Evolutionary conservation across 2,113 vertebrate species (phyloP), one percentile per base, ranked within the genome.

Genomic region (Bufo gargarizans): DNA sequence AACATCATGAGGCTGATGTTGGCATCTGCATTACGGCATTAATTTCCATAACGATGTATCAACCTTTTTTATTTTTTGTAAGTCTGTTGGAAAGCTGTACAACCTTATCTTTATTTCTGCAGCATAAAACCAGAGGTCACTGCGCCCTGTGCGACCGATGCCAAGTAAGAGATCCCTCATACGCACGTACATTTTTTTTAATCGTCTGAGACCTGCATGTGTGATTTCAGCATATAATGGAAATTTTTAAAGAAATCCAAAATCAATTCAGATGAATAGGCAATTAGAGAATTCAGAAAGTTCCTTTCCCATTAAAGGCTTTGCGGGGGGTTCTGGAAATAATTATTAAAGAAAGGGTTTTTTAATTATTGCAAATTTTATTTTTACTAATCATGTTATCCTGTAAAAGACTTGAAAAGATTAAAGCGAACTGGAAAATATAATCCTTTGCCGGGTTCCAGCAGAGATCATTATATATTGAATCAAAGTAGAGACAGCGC

Each of bases 51-150:
- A 4, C 69, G 16, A 72, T n/a, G 2, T 72, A 16, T 72, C 43
- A 13, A 1, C 11, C 63, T 74, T 47, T 47, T 17, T 43, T 71
- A 6, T 71, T 0, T 2, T 67, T 12, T 43, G 33, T 45, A 45
- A 12, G 45, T 71, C 12, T 14, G 3, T 20, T 78, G 50, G 20
- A 78, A n/a, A 22, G 56, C 14, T 33, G 2, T 4, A 78, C 10
- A 78, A 58, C 58, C 67, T 61, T 12, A 86, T 77, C 88, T 74
- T 85, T 59, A 91, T 92, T 94, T 94, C 72, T 88, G 82, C 93
- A 97, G 94, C 91, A 93, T 93, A 80, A 94, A 88, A 90, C 91
- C 92, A 89, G 92, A 89, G 87, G 85, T 85, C 88, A 61, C 91
- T 22, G 86, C 2, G 63, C 91, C 91, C 45, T 90, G 94, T 91